A percentile compares a stretch with the other conserved stretches of the same genome.
phyloP scores from a whole-genome alignment of 2,113 vertebrate species.

The Cheilinus undulatus region DNA sequence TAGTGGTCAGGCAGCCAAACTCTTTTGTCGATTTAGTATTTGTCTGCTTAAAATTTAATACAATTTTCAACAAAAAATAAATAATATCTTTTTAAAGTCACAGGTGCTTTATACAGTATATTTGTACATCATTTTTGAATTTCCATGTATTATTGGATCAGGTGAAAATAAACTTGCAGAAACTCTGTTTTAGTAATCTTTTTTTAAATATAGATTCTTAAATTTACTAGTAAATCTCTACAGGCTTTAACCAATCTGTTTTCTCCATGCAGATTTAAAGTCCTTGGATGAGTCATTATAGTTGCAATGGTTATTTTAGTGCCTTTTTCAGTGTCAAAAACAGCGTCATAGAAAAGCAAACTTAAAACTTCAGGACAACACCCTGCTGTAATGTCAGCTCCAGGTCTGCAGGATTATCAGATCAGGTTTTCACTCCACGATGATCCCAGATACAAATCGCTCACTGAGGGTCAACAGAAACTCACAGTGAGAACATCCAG shows the following conservation, averaged over 20 bases:
- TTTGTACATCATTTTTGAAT: background rate
- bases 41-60: too few species aligned
- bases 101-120: too few species aligned
- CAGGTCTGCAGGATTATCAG: background rate
- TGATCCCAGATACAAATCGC: conserved; percentile 21
- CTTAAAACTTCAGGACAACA: background rate
- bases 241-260: background rate
- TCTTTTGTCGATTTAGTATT: too few species aligned
- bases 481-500: conserved; percentile 25
- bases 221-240: background rate
- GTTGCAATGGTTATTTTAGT: background rate
- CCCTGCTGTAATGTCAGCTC: background rate
- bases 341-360: too few species aligned
- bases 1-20: too few species aligned
- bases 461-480: conserved; percentile 9
- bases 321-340: too few species aligned
- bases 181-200: background rate
- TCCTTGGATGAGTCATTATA: too few species aligned
- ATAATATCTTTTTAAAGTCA: too few species aligned
- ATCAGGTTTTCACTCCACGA: conserved; percentile 17
- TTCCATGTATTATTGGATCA: background rate
- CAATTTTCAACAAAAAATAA: too few species aligned
- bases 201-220: background rate
- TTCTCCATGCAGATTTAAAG: background rate
- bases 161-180: background rate